Percentiles rank a stretch among this genome's conserved stretches.
Conservation (phyloP, 1,140 invertebrate species). For the Thereuonema tuberculata region DNA sequence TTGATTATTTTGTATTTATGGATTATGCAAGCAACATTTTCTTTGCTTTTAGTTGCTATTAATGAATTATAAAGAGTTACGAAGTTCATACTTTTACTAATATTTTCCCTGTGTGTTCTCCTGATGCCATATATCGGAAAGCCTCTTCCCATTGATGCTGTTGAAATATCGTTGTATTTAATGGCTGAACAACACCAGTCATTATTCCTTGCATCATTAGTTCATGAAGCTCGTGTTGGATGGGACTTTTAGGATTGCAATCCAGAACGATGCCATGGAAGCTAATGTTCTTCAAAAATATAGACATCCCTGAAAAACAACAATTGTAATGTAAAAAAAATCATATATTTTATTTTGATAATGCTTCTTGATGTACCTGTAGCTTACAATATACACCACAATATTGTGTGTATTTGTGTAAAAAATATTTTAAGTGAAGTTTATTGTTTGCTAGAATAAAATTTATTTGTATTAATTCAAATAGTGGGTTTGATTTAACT, state of each 20-base stretch:
- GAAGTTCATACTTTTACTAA: slow-evolving; percentile 24
- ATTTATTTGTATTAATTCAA: too few relatives aligned
- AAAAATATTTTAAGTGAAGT: too few relatives aligned
- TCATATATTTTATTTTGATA: slow-evolving; percentile 2
- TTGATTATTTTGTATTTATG: too few relatives aligned
- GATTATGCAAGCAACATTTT: too few relatives aligned
- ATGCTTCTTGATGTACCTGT: too few relatives aligned
- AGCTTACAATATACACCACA: too few relatives aligned
- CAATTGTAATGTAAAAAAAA: slow-evolving; percentile 25
- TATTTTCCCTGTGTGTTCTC: slow-evolving; percentile 80
- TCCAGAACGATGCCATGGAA: slow-evolving; percentile 45
- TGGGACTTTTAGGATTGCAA: slow-evolving; percentile 32
- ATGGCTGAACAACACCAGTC: slow-evolving; percentile 34
- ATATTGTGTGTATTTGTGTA: too few relatives aligned
- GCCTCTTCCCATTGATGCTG: slow-evolving; percentile 37
- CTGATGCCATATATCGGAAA: slow-evolving; percentile 54
- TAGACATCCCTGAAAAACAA: slow-evolving; percentile 37
- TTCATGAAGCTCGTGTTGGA: slow-evolving; percentile 31
- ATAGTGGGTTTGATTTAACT: too few relatives aligned
- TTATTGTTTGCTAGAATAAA: too few relatives aligned
- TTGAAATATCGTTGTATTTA: slow-evolving; percentile 34
- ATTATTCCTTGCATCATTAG: slow-evolving; percentile 36
- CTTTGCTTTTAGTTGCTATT: too few relatives aligned
- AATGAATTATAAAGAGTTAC: background rate
- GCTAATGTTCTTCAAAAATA: slow-evolving; percentile 43